Evolutionary conservation across 2,797 vertebrate genomes (phyloP).

Genomic region (Phrynocephalus forsythii): DNA sequence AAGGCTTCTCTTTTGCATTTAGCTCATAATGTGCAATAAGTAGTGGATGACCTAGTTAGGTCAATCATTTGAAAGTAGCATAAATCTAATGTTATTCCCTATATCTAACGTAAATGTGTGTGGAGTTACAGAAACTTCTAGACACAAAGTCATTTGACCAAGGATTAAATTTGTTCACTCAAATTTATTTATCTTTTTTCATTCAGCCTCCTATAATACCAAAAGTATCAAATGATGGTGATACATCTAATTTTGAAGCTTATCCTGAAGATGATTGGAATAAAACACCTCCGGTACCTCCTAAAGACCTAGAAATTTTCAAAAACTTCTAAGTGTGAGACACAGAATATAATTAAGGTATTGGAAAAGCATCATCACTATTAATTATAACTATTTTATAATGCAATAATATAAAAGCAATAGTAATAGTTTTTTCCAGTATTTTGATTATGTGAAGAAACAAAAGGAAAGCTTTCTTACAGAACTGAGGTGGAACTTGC

Average conservation of each 20-base stretch:
- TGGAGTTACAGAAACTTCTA: background rate
- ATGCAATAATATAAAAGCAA: background rate
- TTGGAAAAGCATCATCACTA: background rate
- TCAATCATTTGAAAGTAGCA: background rate
- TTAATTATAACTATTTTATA: background rate
- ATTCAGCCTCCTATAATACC: constrained; percentile 93
- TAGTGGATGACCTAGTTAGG: too few relatives aligned
- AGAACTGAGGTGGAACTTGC: background rate
- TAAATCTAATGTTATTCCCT: background rate
- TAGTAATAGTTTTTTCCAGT: background rate
- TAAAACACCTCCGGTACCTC: constrained; percentile 83
- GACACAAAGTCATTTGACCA: background rate
- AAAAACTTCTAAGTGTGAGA: constrained; percentile 87
- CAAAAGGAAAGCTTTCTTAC: background rate
- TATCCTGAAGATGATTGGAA: constrained; percentile 96
- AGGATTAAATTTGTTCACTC: background rate
- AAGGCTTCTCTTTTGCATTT: background rate
- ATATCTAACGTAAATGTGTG: background rate
- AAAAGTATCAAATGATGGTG: constrained; percentile 91
- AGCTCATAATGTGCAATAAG: background rate
- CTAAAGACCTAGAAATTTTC: constrained; percentile 93
- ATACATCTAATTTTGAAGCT: constrained; percentile 96
- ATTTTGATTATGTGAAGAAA: background rate
- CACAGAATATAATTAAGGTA: constrained; percentile 56
- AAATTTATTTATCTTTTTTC: constrained; percentile 32